phyloP scores from a whole-genome alignment of 2,888 invertebrate genomes.

The Aradus depressus region DNA sequence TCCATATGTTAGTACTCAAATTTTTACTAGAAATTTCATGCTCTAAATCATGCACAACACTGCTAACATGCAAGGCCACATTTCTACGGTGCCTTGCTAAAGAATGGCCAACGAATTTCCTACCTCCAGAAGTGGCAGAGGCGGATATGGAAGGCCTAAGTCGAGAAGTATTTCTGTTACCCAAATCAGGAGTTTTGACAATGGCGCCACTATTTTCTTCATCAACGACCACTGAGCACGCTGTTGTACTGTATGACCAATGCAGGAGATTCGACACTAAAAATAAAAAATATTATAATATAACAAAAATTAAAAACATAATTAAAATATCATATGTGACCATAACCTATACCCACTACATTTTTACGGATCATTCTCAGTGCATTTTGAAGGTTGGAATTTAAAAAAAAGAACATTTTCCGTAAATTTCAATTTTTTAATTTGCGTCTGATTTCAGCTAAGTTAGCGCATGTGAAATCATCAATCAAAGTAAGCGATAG shows the following conservation, averaged over 20 bases:
- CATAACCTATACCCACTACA: too few species aligned
- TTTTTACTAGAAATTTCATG: conserved; percentile 19
- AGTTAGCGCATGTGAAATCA: too few species aligned
- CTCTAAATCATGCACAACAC: conserved; percentile 33
- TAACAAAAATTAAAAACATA: conserved; percentile 11
- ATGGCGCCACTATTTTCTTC: conserved; percentile 26
- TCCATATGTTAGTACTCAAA: neutral
- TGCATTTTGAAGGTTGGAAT: too few species aligned
- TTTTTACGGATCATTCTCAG: too few species aligned
- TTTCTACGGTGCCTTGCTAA: conserved; percentile 55
- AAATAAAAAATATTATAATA: conserved; percentile 12
- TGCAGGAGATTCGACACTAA: conserved; percentile 70
- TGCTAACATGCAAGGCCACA: conserved; percentile 49
- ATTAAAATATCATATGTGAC: conserved; percentile 30
- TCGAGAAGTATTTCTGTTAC: conserved; percentile 45
- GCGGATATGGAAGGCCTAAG: conserved; percentile 44
- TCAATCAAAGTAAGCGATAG: too few species aligned
- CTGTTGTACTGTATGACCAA: conserved; percentile 73
- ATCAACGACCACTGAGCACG: conserved; percentile 70
- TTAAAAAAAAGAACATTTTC: too few species aligned
- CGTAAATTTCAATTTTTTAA: too few species aligned
- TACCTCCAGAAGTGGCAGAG: conserved; percentile 44
- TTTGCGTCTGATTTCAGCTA: too few species aligned
- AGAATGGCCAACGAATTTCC: conserved; percentile 6
- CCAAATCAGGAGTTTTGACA: conserved; percentile 26